Evolutionary conservation across 2,797 vertebrate genomes (phyloP).

Genomic region (Coranthus polyacanthus): DNA sequence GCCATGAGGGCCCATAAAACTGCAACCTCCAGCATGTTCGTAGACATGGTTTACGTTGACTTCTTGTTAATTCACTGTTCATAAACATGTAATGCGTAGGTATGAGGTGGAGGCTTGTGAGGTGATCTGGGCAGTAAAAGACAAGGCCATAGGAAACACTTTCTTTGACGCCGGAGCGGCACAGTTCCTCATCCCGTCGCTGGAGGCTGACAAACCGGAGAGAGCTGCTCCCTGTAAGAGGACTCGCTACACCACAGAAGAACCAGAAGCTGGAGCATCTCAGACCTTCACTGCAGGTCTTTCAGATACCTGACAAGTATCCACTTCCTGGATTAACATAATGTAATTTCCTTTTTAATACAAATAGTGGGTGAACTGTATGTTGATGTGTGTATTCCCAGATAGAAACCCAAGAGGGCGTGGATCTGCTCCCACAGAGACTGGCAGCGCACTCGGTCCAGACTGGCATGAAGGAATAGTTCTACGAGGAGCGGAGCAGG

Average conservation of each 20-base stretch:
- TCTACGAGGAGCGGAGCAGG: conserved; percentile 90
- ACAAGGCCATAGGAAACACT: conserved; percentile 95
- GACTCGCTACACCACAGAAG: conserved; percentile 87
- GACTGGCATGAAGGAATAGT: conserved; percentile 94
- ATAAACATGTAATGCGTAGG: conserved; percentile 68
- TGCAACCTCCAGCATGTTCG: no score
- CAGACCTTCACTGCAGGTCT: conserved; percentile 78
- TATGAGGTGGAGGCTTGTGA: conserved; percentile 95
- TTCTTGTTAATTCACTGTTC: no score
- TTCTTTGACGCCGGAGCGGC: conserved; percentile 97
- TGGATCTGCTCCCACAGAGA: conserved; percentile 44
- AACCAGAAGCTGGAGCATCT: conserved; percentile 28
- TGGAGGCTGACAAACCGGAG: conserved; percentile 83
- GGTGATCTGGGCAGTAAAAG: conserved; percentile 97
- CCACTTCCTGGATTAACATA: background rate
- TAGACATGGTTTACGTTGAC: no score
- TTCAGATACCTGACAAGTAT: background rate
- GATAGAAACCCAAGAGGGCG: conserved; percentile 64
- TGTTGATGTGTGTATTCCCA: conserved; percentile 52
- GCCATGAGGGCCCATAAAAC: no score
- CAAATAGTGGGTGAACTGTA: background rate
- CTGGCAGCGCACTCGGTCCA: conserved; percentile 94
- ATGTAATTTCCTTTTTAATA: background rate
- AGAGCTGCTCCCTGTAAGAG: conserved; percentile 86
- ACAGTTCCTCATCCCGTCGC: conserved; percentile 92